Conservation (phyloP, 2,888 invertebrate species). For the Hirtodrosophila alboralis region DNA sequence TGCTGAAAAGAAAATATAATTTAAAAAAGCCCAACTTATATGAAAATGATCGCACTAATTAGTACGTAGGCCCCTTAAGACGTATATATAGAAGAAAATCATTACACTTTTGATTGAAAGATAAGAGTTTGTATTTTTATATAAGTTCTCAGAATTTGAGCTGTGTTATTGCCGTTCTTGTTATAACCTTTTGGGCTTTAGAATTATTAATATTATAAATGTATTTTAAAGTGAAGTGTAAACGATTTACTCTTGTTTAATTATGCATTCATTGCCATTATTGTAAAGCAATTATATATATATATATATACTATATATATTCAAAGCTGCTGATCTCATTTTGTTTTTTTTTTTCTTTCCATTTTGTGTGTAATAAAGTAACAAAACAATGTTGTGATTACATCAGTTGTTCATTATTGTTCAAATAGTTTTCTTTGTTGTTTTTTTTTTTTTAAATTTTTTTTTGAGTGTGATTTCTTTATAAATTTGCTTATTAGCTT, state of each 20-base stretch:
- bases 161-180: constrained; percentile 68
- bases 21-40: too few relatives aligned
- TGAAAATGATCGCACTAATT: too few relatives aligned
- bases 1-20: too few relatives aligned
- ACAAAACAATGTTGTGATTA: constrained; percentile 29
- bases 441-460: constrained; percentile 1
- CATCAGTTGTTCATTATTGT: constrained; percentile 8
- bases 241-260: constrained; percentile 45
- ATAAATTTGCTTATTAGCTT: constrained; percentile 1
- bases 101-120: constrained; percentile 60
- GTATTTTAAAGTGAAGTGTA: constrained; percentile 51
- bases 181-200: constrained; percentile 46
- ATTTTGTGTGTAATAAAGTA: constrained; percentile 17
- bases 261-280: constrained; percentile 30
- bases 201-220: constrained; percentile 55
- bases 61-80: not conserved
- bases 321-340: constrained; percentile 15
- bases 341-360: not conserved
- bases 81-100: constrained; percentile 15
- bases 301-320: constrained; percentile 10
- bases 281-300: constrained; percentile 42
- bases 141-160: constrained; percentile 74
- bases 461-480: constrained; percentile 1
- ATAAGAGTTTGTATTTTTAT: constrained; percentile 73
- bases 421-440: not conserved